A percentile compares a stretch with the other conserved stretches of the same genome.
These are phyloP conservation scores for Lonchura striata DNA, from an alignment of 2,113 vertebrate species.

Conservation along the genomic window DNA sequence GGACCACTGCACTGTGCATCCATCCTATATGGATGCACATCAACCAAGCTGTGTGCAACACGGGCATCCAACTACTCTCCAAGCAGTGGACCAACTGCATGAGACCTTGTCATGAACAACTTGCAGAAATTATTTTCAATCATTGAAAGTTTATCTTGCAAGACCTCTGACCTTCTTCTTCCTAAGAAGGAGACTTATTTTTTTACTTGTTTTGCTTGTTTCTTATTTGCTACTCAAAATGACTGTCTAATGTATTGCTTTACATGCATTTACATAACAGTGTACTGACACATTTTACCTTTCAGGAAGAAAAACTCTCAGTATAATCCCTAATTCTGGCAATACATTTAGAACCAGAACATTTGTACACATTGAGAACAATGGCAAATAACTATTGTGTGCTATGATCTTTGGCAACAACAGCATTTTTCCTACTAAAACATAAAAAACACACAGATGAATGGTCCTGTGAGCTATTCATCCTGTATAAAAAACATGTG, in stretches of 20 bases:
- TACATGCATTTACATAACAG: background rate
- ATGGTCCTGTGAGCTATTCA: background rate
- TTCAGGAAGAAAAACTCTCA: background rate
- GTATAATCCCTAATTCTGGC: background rate
- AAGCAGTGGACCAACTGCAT: background rate
- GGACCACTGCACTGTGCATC: background rate
- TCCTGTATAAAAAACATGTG: background rate
- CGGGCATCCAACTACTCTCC: background rate
- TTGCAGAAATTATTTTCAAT: background rate
- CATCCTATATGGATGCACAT: background rate
- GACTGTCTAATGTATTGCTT: background rate
- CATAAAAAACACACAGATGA: background rate
- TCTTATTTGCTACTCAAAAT: background rate
- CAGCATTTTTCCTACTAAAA: background rate
- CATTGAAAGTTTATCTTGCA: background rate
- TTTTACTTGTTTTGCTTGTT: background rate
- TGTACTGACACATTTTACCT: background rate
- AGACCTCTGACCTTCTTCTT: background rate
- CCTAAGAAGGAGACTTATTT: background rate
- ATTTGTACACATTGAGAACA: background rate
- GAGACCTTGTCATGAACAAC: background rate
- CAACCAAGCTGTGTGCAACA: background rate
- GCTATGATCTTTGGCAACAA: background rate
- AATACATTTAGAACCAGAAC: background rate
- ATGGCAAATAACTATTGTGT: background rate